Percentiles rank a stretch among this genome's conserved stretches.
These are phyloP conservation scores for Siniperca knerii DNA, from an alignment of 2,113 vertebrate genomes.

Conservation along the genomic window DNA sequence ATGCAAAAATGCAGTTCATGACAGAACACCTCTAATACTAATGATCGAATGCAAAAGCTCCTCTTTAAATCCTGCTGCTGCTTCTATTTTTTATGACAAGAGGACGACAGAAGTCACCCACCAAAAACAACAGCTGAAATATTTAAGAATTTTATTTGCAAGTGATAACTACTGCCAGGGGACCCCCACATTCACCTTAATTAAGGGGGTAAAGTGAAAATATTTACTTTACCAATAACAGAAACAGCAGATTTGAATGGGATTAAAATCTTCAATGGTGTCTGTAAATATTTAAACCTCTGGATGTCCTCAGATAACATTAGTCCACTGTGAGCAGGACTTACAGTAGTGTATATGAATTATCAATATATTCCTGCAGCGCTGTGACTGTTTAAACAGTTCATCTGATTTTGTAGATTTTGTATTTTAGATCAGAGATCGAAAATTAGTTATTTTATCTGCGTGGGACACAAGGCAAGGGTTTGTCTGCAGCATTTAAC, in stretches of 20 bases:
- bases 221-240: constrained; percentile 22
- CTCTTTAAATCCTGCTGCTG: background rate
- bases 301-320: constrained; percentile 34
- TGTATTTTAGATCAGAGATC: constrained; percentile 5
- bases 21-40: too few species aligned
- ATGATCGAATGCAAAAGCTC: background rate
- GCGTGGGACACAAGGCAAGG: background rate
- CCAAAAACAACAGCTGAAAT: background rate
- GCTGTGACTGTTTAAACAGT: constrained; percentile 1
- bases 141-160: background rate
- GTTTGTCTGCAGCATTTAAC: background rate
- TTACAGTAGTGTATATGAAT: background rate
- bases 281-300: constrained; percentile 38
- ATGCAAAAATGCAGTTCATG: background rate
- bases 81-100: background rate
- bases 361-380: constrained; percentile 9
- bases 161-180: background rate
- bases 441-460: background rate
- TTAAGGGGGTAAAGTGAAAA: background rate
- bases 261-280: constrained; percentile 28
- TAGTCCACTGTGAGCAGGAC: constrained; percentile 20
- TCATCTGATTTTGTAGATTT: constrained; percentile 5
- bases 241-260: constrained; percentile 21
- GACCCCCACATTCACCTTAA: background rate
- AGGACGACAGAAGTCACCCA: background rate